Evolutionary conservation across 1,140 invertebrate species (phyloP).

Genomic region (Drosophila orosa): DNA sequence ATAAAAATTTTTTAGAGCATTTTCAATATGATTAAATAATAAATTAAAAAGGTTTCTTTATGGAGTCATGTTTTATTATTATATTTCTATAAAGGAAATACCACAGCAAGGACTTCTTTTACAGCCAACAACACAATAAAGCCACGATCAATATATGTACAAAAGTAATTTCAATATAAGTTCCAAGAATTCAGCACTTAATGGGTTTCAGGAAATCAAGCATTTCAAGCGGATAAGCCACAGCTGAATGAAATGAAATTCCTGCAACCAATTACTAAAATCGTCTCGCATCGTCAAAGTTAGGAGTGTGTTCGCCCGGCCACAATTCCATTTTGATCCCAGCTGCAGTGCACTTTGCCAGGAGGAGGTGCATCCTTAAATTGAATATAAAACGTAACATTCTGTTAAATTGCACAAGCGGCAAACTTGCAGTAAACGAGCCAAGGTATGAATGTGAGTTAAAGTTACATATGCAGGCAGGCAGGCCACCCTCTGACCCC

Average conservation of each 20-base stretch:
- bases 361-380: conserved; percentile 14
- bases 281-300: neutral
- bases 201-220: conserved; percentile 1
- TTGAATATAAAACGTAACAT: conserved; percentile 45
- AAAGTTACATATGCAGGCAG: conserved; percentile 41
- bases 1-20: conserved; percentile 3
- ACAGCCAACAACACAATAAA: neutral
- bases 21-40: too few relatives aligned
- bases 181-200: conserved; percentile 1
- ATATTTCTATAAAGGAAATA: too few relatives aligned
- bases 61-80: too few relatives aligned
- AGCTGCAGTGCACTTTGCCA: neutral
- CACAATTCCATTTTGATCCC: conserved; percentile 13
- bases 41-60: too few relatives aligned
- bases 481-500: neutral
- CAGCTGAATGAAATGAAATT: conserved; percentile 23
- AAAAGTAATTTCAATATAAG: neutral
- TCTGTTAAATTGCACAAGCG: conserved; percentile 39
- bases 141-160: too few relatives aligned
- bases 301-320: neutral
- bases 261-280: conserved; percentile 13
- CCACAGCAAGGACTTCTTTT: conserved; percentile 10
- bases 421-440: conserved; percentile 16
- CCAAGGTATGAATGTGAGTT: conserved; percentile 31
- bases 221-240: neutral